Base-by-base conservation (phyloP, 2,797 vertebrate genomes). In the Amblyraja radiata region DNA sequence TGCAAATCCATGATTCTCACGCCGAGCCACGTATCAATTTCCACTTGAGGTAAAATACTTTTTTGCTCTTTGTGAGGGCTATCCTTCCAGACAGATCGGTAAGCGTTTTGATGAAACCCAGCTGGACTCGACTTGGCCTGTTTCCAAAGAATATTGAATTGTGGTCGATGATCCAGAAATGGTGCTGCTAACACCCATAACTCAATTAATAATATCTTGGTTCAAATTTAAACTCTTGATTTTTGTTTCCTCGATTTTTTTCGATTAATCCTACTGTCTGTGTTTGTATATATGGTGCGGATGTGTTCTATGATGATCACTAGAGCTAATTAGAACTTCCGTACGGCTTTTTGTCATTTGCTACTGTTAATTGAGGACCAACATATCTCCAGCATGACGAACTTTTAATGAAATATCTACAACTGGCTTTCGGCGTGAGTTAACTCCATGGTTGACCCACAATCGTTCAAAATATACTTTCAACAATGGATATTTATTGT, bases 81-180 rank as follows among this genome's bases (percentile, higher is more conserved):
- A 73, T 13, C 23, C 39, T 92, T 92, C 68, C 90, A 76, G 68
- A 32, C 86, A 90, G 90, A 25, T 46, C 86, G 25, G 39, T 91
- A 65, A 86, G 65, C 23, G 90, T 46, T 91, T 91, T 91, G 68
- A 91, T 91, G 68, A 91, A 91, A 71, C 90, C 65, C 90, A 91
- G 90, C 71, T 91, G 90, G 90, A 21, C 90, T 74, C 32, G 9
- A 74, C 90, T 39, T 11, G 13, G 71, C 76, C 71, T 92, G 71
- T 76, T 92, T 92, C 73, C 90, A 92, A 92, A 92, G 74, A 76
- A 92, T 63, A 71, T 92, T 54, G 90, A 92, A 92, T 54, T 92
- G 39, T 76, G 36, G 68, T 21, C n/a, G 46, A 71, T 54, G 90
- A 92, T 28, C 71, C 14, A 76, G 23, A 28, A 90, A 91, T 91